Percentiles rank a stretch among this genome's conserved stretches.
Evolutionary conservation across 2,888 invertebrate species (phyloP).

Genomic region (Nycteola revayana): DNA sequence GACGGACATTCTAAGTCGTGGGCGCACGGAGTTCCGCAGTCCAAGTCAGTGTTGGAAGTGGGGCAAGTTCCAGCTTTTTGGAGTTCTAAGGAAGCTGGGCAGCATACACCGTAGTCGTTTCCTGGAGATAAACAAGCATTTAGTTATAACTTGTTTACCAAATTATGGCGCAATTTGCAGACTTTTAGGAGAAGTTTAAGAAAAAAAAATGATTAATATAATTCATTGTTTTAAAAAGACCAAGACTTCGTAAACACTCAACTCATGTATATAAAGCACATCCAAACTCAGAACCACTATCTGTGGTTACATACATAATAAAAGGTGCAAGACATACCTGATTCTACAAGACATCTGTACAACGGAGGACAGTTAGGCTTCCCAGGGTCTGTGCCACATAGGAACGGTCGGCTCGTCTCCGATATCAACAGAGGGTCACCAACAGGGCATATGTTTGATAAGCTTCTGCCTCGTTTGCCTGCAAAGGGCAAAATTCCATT

Average conservation of each 20-base stretch:
- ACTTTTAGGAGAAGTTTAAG: too few species aligned
- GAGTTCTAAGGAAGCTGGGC: constrained; percentile 88
- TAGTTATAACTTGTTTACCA: background rate
- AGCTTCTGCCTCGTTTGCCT: constrained; percentile 89
- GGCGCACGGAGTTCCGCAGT: constrained; percentile 86
- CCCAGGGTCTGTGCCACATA: constrained; percentile 90
- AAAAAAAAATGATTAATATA: too few species aligned
- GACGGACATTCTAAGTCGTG: constrained; percentile 92
- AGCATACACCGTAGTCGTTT: constrained; percentile 94
- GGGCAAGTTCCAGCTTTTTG: constrained; percentile 92
- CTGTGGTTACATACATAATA: background rate
- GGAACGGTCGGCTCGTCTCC: constrained; percentile 89
- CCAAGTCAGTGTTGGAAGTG: constrained; percentile 55
- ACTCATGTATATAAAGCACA: too few species aligned
- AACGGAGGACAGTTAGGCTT: constrained; percentile 92
- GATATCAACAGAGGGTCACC: constrained; percentile 87
- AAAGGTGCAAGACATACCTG: constrained; percentile 61
- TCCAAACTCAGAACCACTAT: too few species aligned
- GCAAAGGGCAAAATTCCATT: constrained; percentile 21
- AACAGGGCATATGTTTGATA: constrained; percentile 90
- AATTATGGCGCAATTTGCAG: too few species aligned
- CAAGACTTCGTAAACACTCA: too few species aligned
- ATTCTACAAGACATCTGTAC: constrained; percentile 90
- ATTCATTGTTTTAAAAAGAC: too few species aligned
- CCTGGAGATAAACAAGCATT: constrained; percentile 53